These are phyloP conservation scores for Napeogenes sylphis DNA, from an alignment of 2,888 invertebrate species.

Conservation along the genomic window DNA sequence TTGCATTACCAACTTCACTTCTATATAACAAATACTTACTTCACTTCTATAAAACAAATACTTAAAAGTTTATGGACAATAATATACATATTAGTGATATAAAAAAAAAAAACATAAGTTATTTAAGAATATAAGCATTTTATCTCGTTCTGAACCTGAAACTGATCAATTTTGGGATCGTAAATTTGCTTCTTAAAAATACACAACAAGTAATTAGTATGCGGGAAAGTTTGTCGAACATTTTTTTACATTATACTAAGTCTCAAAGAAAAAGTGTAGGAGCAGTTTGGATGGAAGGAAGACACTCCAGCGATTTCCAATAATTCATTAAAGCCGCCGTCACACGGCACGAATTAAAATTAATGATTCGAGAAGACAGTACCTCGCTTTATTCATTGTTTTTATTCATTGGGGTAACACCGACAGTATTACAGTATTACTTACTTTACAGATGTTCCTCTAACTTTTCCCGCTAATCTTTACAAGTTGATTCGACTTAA, in stretches of 20 bases:
- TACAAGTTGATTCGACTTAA: constrained; percentile 12
- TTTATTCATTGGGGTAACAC: constrained; percentile 66
- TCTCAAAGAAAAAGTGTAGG: constrained; percentile 68
- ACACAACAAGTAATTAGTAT: constrained; percentile 77
- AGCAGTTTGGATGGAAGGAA: constrained; percentile 52
- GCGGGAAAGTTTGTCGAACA: constrained; percentile 66
- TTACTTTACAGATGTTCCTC: constrained; percentile 60
- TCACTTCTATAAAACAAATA: constrained; percentile 12
- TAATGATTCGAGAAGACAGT: constrained; percentile 73
- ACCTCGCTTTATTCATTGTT: constrained; percentile 59
- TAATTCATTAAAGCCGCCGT: constrained; percentile 75
- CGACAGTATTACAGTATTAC: constrained; percentile 47
- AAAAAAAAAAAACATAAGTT: constrained; percentile 28
- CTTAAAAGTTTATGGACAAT: not conserved
- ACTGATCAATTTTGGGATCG: constrained; percentile 54
- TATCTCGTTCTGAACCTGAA: constrained; percentile 60
- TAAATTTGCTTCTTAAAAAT: constrained; percentile 61
- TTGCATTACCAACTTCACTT: constrained; percentile 25
- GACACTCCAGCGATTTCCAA: constrained; percentile 71
- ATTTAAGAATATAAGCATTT: constrained; percentile 69
- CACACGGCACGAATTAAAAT: constrained; percentile 76
- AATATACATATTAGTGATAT: no score
- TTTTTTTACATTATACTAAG: constrained; percentile 77
- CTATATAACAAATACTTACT: no score
- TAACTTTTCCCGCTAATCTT: constrained; percentile 44